Evolutionary conservation across 2,113 vertebrate genomes (phyloP), one percentile per base, ranked within the genome.

Genomic region (Forbesichthys papilliferus): DNA sequence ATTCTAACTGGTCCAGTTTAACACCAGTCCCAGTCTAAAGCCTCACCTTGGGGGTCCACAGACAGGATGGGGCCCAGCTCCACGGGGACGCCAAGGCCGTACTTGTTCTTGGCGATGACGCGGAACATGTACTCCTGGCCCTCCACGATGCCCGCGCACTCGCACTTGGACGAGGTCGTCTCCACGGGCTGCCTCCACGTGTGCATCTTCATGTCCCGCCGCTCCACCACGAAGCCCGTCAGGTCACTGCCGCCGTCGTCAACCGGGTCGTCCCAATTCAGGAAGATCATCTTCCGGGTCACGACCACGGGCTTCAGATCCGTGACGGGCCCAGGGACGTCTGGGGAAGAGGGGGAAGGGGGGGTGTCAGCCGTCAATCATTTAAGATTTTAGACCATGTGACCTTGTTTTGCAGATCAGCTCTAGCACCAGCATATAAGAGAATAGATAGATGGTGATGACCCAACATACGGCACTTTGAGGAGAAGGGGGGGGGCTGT

Each of bases 301-400:
- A 97, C 95, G 52, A 99, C 95, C 52, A 99, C 97, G 49, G 98
- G 98, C 74, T 99, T 98, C 71, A 99, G 91, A 59, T 99, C 98
- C 65, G 95, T 95, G 74, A 99, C 92, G 34, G 93, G 98, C 56
- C 98, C 98, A 0, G 98, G 98, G 61, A 98, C 96, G 85, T 99
- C 98, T 99, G 82, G 88, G 83, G 79, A 55, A n/a, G 71, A 87
- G 75, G 73, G 12, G 42, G 47, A 57, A 18, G 47, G 16, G n/a
- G 48, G 34, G 58, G 49, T 81, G 27, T 27, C 27, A 27, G 27
- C 27, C 27, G 27, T 27, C 27, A 27, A 27, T 27, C 27, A 27
- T 27, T 27, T 27, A 2, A 3, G 27, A 27, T 27, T 27, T 27
- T 27, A 27, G 27, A 27, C 27, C 27, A 27, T 27, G 27, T 27